Evolutionary conservation across 2,113 vertebrate genomes (phyloP), one percentile per base, ranked within the genome.

Genomic region (Phyllostomus discolor): DNA sequence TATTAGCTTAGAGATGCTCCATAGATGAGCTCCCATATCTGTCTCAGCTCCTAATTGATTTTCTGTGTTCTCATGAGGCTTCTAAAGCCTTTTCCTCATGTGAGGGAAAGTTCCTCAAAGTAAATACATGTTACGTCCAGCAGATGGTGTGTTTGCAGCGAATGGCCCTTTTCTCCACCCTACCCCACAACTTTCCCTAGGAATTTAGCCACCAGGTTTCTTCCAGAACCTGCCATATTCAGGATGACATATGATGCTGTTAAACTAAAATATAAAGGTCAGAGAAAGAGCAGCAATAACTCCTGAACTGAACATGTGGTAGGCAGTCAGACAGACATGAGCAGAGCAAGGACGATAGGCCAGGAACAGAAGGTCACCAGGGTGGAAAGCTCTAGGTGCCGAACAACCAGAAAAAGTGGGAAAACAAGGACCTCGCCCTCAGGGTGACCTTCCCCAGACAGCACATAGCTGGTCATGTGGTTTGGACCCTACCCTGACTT

Each of bases 241-340:
- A 64, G 64, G 92, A 84, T 2, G 43, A 97, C 24, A 85, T 26
- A 81, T 5, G 19, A 93, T 82, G 91, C 66, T 88, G 38, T 96
- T 97, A 95, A 96, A 96, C 85, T 96, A 90, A 86, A 96, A 95
- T 31, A 46, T 75, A 97, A 94, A 97, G 97, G 94, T 95, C 96
- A 95, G 69, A 1, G 33, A 48, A 69, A 91, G 75, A 95, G 93
- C n/a, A 76, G 96, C 86, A 93, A 92, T 91, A 89, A 95, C 82
- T n/a, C 59, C 85, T 96, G 95, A 94, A 94, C 14, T 93, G 96
- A 94, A 93, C 82, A 92, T 1, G 62, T 15, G 28, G 62, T 64
- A 31, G 62, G 62, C 62, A 64, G 62, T 31, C 14, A 64, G 28
- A 62, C 11, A 62, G 59, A 64, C 59, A 31, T 28, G 28, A 64